phyloP scores from a whole-genome alignment of 2,888 invertebrate genomes.

The Criorhina ranunculi region DNA sequence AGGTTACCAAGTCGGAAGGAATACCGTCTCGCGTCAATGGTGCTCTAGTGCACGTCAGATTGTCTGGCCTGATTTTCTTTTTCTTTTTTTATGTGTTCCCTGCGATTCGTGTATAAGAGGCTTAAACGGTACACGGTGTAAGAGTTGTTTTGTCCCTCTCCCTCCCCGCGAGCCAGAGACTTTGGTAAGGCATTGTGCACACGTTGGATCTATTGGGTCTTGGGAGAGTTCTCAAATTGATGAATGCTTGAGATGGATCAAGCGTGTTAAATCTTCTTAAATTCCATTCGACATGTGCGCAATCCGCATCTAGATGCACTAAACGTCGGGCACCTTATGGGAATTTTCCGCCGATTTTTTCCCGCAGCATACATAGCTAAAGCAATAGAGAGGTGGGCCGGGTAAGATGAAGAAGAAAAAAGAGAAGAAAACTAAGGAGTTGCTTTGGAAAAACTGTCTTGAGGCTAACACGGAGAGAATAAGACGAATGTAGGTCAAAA shows the following conservation, averaged over 20 bases:
- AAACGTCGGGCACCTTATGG: constrained; percentile 51
- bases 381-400: not conserved
- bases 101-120: constrained; percentile 13
- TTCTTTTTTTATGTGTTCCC: constrained; percentile 21
- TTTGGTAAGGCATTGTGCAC: constrained; percentile 49
- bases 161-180: constrained; percentile 7
- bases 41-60: constrained; percentile 68
- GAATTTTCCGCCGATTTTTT: constrained; percentile 50
- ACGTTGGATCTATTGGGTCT: constrained; percentile 18
- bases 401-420: not conserved
- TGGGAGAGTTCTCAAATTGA: constrained; percentile 52
- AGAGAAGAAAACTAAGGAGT: constrained; percentile 42
- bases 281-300: constrained; percentile 27
- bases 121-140: constrained; percentile 73
- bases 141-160: constrained; percentile 22
- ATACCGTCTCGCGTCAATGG: constrained; percentile 71
- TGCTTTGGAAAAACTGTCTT: constrained; percentile 41
- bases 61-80: constrained; percentile 73
- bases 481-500: constrained; percentile 63
- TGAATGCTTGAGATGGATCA: constrained; percentile 63
- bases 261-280: constrained; percentile 53
- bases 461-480: constrained; percentile 37
- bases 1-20: constrained; percentile 74
- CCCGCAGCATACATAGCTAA: constrained; percentile 5
- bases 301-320: constrained; percentile 19